Base-by-base conservation (phyloP, 1,140 invertebrate species). In the Sarcophaga peregrina region DNA sequence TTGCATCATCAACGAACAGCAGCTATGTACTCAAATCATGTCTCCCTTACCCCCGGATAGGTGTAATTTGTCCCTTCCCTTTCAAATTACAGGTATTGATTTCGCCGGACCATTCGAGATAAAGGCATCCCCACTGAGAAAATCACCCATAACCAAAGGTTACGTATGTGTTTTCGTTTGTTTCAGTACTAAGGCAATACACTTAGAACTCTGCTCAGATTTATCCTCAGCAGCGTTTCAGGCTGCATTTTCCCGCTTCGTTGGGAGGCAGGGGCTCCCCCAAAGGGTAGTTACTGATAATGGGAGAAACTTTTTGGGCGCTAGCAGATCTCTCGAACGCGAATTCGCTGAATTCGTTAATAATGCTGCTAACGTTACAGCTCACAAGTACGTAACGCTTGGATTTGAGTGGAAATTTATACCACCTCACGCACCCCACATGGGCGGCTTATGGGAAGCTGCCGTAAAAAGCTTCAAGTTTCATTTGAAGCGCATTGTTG, bases 401-500 rank as follows among this genome's bases (percentile, higher is more conserved):
- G 81, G 81, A 17, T 37, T 74, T 37, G 72, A 72, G 11, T 80
- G 82, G 82, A 78, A 80, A 37, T 83, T 83, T 52, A 80, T 80
- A 13, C 82, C 76, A 48, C 76, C 76, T 11, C 13, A 87, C 89
- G 84, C 88, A 89, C 68, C 88, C 87, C 68, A 80, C 86, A 8
- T 89, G 87, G 85, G 89, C 54, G 88, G 88, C 54, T 81, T 86
- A 8, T n/a, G 87, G 85, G 90, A 91, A 84, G 82, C 87, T 6
- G 83, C 86, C 45, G 86, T 90, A 0, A 85, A 86, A 75, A 85
- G 85, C 20, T 85, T 88, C 15, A 91, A 91, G 82, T 52, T 52
- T 54, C 85, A 85, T 25, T 80, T 90, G 25, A 82, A 81, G 47
- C 78, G 82, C 48, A 73, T 85, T 20, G 81, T 48, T 82, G 85